A percentile compares a stretch with the other conserved stretches of the same genome.
Evolutionary conservation across 2,797 vertebrate species (phyloP).

Genomic region (Myripristis murdjan): DNA sequence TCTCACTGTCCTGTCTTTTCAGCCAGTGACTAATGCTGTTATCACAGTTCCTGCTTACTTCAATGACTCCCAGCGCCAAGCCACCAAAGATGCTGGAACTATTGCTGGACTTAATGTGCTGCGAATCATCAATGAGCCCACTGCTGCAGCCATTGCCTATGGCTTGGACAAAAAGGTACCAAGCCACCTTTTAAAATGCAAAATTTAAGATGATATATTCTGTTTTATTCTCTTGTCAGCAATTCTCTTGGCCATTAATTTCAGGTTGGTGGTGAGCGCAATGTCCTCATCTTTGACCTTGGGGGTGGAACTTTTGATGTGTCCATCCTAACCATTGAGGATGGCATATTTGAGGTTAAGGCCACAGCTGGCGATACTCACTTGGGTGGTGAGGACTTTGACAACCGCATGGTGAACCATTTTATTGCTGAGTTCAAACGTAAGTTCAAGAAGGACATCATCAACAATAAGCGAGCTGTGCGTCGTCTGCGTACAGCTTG

Average conservation of each 20-base stretch:
- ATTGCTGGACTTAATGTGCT: slow-evolving; percentile 92
- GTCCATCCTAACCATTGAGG: slow-evolving; percentile 88
- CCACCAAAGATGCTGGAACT: slow-evolving; percentile 93
- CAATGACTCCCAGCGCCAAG: slow-evolving; percentile 94
- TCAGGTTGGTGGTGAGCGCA: slow-evolving; percentile 86
- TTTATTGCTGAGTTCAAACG: slow-evolving; percentile 89
- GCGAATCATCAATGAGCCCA: slow-evolving; percentile 94
- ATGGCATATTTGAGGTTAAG: slow-evolving; percentile 90
- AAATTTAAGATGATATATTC: not conserved
- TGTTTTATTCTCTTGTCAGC: not conserved
- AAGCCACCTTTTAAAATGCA: not conserved
- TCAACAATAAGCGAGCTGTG: slow-evolving; percentile 87
- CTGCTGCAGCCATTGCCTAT: slow-evolving; percentile 93
- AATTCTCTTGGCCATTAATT: slow-evolving; percentile 16
- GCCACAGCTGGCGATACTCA: slow-evolving; percentile 89
- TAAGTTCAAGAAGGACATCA: slow-evolving; percentile 89
- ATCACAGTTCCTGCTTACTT: slow-evolving; percentile 94
- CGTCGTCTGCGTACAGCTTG: slow-evolving; percentile 88
- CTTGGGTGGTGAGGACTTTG: slow-evolving; percentile 88
- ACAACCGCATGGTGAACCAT: slow-evolving; percentile 90
- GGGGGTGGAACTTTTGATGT: slow-evolving; percentile 90
- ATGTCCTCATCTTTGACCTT: slow-evolving; percentile 89
- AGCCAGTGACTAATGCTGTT: slow-evolving; percentile 91
- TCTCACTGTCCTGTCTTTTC: slow-evolving; percentile 23
- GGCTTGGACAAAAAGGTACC: slow-evolving; percentile 91